Conservation (phyloP, 2,113 vertebrate genomes). For the Nannobrachium achirus region DNA sequence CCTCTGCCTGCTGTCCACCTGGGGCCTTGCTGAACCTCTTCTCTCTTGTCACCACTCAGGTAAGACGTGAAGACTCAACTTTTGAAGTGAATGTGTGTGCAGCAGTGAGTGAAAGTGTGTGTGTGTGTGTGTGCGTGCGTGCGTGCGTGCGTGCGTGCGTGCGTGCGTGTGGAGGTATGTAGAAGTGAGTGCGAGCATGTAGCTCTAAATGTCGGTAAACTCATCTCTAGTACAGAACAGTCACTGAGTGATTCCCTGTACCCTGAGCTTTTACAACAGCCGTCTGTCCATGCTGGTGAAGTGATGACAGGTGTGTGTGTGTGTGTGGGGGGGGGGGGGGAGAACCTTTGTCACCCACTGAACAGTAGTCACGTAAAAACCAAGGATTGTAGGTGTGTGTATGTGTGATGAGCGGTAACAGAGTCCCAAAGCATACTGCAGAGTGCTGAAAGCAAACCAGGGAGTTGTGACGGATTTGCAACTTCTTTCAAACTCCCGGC, state of each 20-base stretch:
- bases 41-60: conserved; percentile 30
- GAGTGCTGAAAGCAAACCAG: conserved; percentile 59
- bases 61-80: conserved; percentile 14
- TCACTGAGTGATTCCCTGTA: neutral
- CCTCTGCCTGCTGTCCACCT: neutral
- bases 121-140: neutral
- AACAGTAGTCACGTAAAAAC: neutral
- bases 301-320: conserved; percentile 49
- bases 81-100: neutral
- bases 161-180: no score
- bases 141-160: neutral
- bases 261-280: conserved; percentile 26
- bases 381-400: neutral
- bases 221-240: neutral
- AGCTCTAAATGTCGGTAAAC: neutral
- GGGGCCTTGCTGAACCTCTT: neutral
- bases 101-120: neutral
- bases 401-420: neutral
- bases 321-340: neutral
- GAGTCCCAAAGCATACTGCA: conserved; percentile 48
- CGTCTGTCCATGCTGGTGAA: conserved; percentile 41
- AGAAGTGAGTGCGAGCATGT: neutral
- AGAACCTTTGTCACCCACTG: conserved; percentile 14
- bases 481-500: conserved; percentile 45
- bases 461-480: conserved; percentile 61